Percentiles rank a stretch among this genome's conserved stretches.
Evolutionary conservation across 2,888 invertebrate genomes (phyloP).

Genomic region (Pyrgus malvae): DNA sequence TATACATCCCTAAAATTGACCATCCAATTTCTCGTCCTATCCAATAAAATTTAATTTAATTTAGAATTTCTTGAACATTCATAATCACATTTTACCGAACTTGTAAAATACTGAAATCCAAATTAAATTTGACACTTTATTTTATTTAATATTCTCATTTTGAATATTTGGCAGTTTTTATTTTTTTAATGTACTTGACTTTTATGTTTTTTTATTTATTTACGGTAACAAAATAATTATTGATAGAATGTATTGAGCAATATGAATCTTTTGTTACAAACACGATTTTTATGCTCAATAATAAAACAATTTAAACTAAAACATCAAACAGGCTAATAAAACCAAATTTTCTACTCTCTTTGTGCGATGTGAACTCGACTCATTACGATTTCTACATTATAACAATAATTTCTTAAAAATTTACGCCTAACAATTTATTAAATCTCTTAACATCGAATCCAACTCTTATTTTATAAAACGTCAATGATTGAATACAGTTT

Average conservation of each 20-base stretch:
- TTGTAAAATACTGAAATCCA: conserved; percentile 3
- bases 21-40: conserved; percentile 41
- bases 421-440: conserved; percentile 56
- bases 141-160: neutral
- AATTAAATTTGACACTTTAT: conserved; percentile 11
- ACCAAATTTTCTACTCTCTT: conserved; percentile 55
- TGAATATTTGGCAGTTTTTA: conserved; percentile 14
- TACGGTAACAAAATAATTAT: neutral
- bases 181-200: neutral
- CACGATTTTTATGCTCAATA: neutral
- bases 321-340: conserved; percentile 13
- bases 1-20: conserved; percentile 66
- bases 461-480: conserved; percentile 59
- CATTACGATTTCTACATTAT: conserved; percentile 58
- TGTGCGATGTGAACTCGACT: conserved; percentile 75
- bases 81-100: conserved; percentile 5
- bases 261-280: neutral
- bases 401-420: conserved; percentile 58
- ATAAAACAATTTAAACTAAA: conserved; percentile 29
- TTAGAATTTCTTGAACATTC: conserved; percentile 51
- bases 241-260: conserved; percentile 14
- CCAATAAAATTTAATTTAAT: conserved; percentile 51
- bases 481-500: conserved; percentile 47
- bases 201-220: neutral
- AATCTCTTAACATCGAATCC: conserved; percentile 59